phyloP scores from a whole-genome alignment of 2,113 vertebrate species.

The Monopterus albus region DNA sequence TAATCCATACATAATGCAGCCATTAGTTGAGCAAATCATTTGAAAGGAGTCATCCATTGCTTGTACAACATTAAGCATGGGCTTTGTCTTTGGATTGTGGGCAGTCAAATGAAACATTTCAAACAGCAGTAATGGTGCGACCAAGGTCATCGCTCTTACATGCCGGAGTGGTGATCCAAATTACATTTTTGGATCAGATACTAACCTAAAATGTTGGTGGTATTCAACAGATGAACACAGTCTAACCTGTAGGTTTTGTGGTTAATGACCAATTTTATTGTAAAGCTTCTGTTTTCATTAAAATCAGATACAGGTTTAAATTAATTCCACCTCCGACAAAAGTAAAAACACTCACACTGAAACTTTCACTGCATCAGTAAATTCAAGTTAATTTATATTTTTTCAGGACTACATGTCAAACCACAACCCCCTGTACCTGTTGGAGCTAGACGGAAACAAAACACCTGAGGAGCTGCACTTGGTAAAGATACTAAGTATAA shows the following conservation, averaged over 20 bases:
- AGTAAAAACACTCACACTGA: background rate
- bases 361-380: background rate
- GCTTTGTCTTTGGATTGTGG: too few relatives aligned
- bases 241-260: background rate
- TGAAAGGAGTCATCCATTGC: too few relatives aligned
- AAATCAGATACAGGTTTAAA: background rate
- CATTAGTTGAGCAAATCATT: too few relatives aligned
- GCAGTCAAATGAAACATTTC: too few relatives aligned
- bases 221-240: background rate
- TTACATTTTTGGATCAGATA: too few relatives aligned
- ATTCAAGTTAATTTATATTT: background rate
- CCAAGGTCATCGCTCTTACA: too few relatives aligned
- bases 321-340: background rate
- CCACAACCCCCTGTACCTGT: slow-evolving; percentile 83
- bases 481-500: slow-evolving; percentile 67
- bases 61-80: too few relatives aligned
- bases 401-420: slow-evolving; percentile 87
- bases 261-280: background rate
- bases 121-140: too few relatives aligned
- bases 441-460: slow-evolving; percentile 92
- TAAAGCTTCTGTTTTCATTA: background rate
- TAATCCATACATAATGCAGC: background rate
- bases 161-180: too few relatives aligned
- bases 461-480: slow-evolving; percentile 80
- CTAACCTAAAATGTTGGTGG: too few relatives aligned